Conservation (phyloP, 2,113 vertebrate species). For the Halcyon senegalensis region DNA sequence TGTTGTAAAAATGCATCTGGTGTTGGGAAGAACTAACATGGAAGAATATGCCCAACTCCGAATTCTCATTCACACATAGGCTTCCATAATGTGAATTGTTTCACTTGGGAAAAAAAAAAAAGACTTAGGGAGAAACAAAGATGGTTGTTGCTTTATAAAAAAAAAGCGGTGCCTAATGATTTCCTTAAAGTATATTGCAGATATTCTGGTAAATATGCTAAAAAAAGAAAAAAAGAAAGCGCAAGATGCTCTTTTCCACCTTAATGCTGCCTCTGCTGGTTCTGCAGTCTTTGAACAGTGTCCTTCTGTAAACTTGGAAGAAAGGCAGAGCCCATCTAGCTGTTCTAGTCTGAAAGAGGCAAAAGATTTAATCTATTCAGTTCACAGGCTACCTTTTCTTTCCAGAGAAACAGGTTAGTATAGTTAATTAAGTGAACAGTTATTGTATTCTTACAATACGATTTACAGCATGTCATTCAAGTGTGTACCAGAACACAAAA, state of each 20-base stretch:
- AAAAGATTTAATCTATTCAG: background rate
- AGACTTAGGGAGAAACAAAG: background rate
- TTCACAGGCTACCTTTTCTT: constrained; percentile 12
- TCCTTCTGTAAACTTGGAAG: background rate
- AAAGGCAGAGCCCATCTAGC: background rate
- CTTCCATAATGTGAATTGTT: background rate
- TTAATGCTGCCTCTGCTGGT: constrained; percentile 2
- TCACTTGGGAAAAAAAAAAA: background rate
- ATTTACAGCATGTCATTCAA: background rate
- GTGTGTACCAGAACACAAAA: background rate
- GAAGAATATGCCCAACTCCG: background rate
- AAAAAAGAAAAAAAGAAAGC: constrained; percentile 88
- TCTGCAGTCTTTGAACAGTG: background rate
- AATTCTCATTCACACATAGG: background rate
- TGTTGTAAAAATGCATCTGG: background rate
- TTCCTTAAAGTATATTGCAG: constrained; percentile 78
- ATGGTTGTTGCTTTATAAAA: background rate
- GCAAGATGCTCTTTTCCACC: constrained; percentile 70
- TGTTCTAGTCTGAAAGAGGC: background rate
- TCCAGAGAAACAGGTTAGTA: constrained; percentile 70
- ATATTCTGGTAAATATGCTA: constrained; percentile 88
- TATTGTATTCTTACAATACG: background rate
- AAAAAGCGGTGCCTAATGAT: background rate
- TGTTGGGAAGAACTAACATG: background rate
- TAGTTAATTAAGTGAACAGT: background rate